phyloP scores from a whole-genome alignment of 2,113 vertebrate genomes.

The Beaufortia kweichowensis region DNA sequence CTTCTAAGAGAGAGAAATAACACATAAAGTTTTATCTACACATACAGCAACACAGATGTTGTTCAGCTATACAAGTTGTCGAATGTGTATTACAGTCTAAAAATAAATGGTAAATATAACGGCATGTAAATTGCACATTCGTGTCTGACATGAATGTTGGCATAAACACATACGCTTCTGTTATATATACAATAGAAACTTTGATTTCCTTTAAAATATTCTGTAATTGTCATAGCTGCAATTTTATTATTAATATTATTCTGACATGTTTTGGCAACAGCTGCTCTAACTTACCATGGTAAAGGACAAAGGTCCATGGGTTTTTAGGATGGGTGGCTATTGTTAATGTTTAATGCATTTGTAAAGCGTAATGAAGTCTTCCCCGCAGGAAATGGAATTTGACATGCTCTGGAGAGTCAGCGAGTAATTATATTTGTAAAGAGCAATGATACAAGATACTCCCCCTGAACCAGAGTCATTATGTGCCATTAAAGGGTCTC shows the following conservation, averaged over 20 bases:
- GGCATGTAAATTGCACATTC: neutral
- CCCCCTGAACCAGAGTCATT: constrained; percentile 76
- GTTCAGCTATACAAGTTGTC: neutral
- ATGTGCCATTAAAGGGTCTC: constrained; percentile 73
- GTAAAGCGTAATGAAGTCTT: constrained; percentile 74
- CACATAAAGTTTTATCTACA: neutral
- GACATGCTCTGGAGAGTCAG: constrained; percentile 75
- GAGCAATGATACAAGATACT: constrained; percentile 80
- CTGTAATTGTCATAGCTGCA: too few relatives aligned
- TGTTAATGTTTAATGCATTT: constrained; percentile 77
- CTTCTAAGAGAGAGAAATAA: constrained; percentile 40
- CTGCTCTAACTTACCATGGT: constrained; percentile 15
- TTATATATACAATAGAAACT: too few relatives aligned
- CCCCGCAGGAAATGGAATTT: constrained; percentile 72
- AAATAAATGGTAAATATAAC: neutral
- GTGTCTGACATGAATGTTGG: neutral
- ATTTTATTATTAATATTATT: neutral
- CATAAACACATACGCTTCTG: too few relatives aligned
- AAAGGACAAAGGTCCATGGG: constrained; percentile 59
- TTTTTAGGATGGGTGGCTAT: constrained; percentile 69
- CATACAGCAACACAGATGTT: neutral
- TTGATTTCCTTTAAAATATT: neutral
- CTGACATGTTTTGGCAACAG: neutral
- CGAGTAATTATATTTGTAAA: constrained; percentile 83
- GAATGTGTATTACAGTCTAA: neutral